These are phyloP conservation scores for Serripes groenlandicus DNA, from an alignment of 2,888 invertebrate species.

Conservation along the genomic window DNA sequence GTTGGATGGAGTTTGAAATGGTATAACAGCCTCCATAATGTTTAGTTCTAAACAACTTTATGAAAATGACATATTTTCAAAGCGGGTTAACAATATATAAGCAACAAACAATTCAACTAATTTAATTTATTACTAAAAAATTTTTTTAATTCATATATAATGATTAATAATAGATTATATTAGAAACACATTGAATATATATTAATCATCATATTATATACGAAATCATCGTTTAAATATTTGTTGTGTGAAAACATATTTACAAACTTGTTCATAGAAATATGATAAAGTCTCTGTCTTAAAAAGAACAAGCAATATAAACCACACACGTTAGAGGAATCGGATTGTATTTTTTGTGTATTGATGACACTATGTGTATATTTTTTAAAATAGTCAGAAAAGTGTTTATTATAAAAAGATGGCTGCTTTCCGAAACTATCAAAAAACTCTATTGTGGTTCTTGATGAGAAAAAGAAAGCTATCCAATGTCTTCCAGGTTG, in stretches of 20 bases:
- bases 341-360: neutral
- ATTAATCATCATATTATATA: neutral
- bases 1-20: conserved; percentile 6
- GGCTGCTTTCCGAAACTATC: conserved; percentile 45
- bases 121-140: too few relatives aligned
- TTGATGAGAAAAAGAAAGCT: conserved; percentile 18
- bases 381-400: neutral
- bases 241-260: neutral
- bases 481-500: conserved; percentile 35
- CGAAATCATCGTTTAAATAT: neutral
- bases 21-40: conserved; percentile 6
- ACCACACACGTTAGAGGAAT: conserved; percentile 10
- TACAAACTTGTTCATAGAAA: conserved; percentile 2
- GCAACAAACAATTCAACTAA: neutral
- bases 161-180: neutral
- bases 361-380: neutral
- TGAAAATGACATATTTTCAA: too few relatives aligned
- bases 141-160: too few relatives aligned
- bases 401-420: conserved; percentile 1
- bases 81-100: neutral
- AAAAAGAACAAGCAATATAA: conserved; percentile 1
- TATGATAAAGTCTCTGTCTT: neutral
- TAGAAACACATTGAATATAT: neutral
- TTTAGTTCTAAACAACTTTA: too few relatives aligned
- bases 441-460: conserved; percentile 32